phyloP scores from a whole-genome alignment of 2,113 vertebrate species.

The Notiomystis cincta region DNA sequence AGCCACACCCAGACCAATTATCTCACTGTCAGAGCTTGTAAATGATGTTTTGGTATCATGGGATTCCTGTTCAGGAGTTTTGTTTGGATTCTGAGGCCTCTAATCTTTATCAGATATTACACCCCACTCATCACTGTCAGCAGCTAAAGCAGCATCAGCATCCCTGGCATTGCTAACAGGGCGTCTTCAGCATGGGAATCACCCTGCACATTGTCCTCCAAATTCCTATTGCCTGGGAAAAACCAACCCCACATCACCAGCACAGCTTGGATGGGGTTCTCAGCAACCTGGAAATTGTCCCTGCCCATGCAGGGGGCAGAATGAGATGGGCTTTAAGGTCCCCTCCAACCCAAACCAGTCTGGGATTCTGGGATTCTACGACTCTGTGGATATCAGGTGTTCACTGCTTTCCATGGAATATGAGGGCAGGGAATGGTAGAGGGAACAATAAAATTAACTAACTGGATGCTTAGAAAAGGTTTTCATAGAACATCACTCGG shows the following conservation, averaged over 20 bases:
- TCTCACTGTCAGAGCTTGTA: conserved; percentile 45
- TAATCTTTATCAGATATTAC: conserved; percentile 60
- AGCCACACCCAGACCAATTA: conserved; percentile 43
- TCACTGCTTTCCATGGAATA: neutral
- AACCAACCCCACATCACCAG: neutral
- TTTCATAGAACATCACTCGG: neutral
- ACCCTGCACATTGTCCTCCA: neutral
- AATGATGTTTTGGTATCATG: conserved; percentile 29
- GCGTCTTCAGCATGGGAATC: neutral
- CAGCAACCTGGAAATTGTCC: neutral
- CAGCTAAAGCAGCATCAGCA: conserved; percentile 13
- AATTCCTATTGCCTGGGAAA: neutral
- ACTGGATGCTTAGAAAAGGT: neutral
- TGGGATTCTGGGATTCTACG: neutral
- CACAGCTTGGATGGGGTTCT: neutral
- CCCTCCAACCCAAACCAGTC: neutral
- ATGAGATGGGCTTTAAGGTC: neutral
- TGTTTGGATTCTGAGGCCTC: conserved; percentile 40
- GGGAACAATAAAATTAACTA: neutral
- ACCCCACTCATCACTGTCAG: conserved; percentile 60
- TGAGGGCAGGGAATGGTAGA: neutral
- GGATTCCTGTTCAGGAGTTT: conserved; percentile 18
- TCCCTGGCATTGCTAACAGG: neutral
- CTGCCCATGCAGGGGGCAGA: neutral
- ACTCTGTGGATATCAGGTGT: neutral